Base-by-base conservation (phyloP, 2,113 vertebrate species). In the Calonectris borealis region DNA sequence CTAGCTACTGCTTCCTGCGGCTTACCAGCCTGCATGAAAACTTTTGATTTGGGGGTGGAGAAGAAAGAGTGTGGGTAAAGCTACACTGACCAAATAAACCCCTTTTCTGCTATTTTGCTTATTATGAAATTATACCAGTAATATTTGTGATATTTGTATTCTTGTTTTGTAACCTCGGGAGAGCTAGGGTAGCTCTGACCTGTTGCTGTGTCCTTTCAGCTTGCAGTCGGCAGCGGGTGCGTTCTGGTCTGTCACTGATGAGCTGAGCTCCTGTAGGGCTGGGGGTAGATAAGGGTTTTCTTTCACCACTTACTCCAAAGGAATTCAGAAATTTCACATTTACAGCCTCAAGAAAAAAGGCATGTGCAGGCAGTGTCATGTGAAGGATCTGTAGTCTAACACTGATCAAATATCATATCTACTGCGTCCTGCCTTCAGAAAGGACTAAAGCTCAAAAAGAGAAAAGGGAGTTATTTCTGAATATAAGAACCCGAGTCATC, bases 381-480 rank as follows among this genome's bases (percentile, higher is more conserved):
- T 4, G 26, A 26, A 55, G 21, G 3, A 22, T 10, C 76, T 1
- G 6, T 1, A 66, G 73, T 8, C 54, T 8, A 17, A 13, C 32
- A 10, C 9, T 4, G 61, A 36, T 5, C 61, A 16, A 36, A 21
- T 44, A 12, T 7, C 5, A 0, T 4, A 34, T 1, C 57, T 44
- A 3, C 57, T 1, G 48, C 1, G 1, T 16, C 69, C 46, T 48
- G 49, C 49, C 77, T 55, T 40, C 0, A 0, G 55, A 10, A 54
- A 40, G 70, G 80, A 34, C 22, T 10, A 2, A 6, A 0, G 18
- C 58, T 27, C 61, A 5, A 1, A 16, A 9, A 13, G 24, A 85
- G 42, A 62, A 32, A 15, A 87, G 46, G 36, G n/a, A 79, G 8
- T 52, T 4, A 32, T 26, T 48, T 32, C 61, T 71, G 49, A 55